Percentiles rank a stretch among this genome's conserved stretches.
These are phyloP conservation scores for Oikopleura dioica DNA, from an alignment of 23 tunicate species.

Conservation along the genomic window DNA sequence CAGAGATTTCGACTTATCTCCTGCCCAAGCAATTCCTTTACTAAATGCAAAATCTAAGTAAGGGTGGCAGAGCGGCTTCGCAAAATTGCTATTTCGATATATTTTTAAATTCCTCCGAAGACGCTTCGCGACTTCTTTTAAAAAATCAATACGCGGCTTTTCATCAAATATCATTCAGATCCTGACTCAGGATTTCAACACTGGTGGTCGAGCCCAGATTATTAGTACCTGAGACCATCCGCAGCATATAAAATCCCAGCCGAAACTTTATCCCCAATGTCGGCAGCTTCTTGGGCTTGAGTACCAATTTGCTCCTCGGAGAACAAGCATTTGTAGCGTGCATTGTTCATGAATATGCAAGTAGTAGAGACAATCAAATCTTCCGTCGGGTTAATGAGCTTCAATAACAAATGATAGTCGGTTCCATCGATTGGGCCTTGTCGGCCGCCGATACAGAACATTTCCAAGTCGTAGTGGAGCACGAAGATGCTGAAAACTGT, in stretches of 20 bases:
- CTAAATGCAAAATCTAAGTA: too few species aligned
- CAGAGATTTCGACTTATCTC: not conserved
- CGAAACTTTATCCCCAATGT: not conserved
- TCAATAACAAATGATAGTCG: not conserved
- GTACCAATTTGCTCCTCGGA: not conserved
- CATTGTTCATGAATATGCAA: not conserved
- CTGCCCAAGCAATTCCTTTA: not conserved
- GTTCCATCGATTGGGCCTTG: not conserved
- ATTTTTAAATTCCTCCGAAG: too few species aligned
- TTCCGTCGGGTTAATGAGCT: not conserved
- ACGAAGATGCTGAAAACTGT: too few species aligned
- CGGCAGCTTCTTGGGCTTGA: not conserved
- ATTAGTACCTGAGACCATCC: too few species aligned
- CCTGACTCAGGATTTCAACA: too few species aligned
- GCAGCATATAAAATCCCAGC: not conserved
- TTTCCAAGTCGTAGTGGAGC: constrained; percentile 1
- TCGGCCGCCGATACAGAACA: not conserved
- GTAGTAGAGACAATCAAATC: not conserved
- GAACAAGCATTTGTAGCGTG: not conserved
- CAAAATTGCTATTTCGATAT: too few species aligned
- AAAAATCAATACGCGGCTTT: too few species aligned
- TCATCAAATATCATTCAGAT: too few species aligned
- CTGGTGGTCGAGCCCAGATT: too few species aligned
- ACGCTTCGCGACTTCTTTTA: too few species aligned
- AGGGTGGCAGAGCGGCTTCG: too few species aligned